Percentiles rank a stretch among this genome's conserved stretches.
Conservation (phyloP, 2,113 vertebrate species). For the Salvelinus fontinalis region DNA sequence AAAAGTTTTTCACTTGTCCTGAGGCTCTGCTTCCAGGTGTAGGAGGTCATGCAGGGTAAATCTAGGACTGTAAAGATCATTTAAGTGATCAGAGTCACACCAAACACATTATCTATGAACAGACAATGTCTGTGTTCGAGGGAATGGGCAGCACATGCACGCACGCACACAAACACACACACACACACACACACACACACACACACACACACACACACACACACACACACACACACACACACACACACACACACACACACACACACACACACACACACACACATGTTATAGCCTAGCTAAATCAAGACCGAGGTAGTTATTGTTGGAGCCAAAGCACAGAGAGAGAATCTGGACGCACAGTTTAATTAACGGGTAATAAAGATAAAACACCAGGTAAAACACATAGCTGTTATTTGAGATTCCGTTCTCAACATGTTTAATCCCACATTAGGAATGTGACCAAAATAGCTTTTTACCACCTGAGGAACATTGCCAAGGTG, state of each 20-base stretch:
- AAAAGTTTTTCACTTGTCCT: conserved; percentile 1
- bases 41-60: not conserved
- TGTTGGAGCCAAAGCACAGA: no score
- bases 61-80: not conserved
- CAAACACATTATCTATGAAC: conserved; percentile 47
- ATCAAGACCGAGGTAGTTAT: no score
- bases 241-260: conserved; percentile 8
- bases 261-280: not conserved
- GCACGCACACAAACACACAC: conserved; percentile 7
- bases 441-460: no score
- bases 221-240: conserved; percentile 7
- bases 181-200: not conserved
- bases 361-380: no score
- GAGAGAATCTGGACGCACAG: no score
- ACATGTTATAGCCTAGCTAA: no score
- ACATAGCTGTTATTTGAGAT: no score
- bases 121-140: conserved; percentile 33
- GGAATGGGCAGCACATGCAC: not conserved
- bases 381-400: no score
- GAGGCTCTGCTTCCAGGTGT: conserved; percentile 10
- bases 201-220: conserved; percentile 1
- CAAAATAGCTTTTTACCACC: no score
- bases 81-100: conserved; percentile 47
- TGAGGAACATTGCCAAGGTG: no score
- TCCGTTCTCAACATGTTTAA: no score